Evolutionary conservation across 2,797 vertebrate genomes (phyloP).

Genomic region (Cryptoprocta ferox): DNA sequence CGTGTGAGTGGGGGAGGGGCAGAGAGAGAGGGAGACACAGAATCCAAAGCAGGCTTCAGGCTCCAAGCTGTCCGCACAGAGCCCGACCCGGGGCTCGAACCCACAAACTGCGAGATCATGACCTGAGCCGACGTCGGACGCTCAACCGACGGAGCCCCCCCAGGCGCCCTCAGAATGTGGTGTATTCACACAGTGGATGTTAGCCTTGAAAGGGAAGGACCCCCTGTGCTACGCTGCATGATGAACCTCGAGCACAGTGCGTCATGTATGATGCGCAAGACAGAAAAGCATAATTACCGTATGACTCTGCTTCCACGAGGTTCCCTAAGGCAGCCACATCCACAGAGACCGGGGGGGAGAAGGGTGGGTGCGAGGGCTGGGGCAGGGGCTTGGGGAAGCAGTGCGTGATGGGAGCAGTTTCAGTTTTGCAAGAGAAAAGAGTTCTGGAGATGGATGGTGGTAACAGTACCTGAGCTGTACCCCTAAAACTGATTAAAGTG

Average conservation of each 20-base stretch:
- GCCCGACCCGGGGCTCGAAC: too few relatives aligned
- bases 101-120: too few relatives aligned
- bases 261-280: too few relatives aligned
- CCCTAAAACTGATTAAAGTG: fast-evolving
- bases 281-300: fast-evolving
- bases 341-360: neutral
- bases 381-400: fast-evolving
- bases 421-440: neutral
- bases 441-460: fast-evolving
- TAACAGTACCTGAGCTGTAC: fast-evolving
- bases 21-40: too few relatives aligned
- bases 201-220: neutral
- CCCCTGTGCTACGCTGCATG: fast-evolving
- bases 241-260: fast-evolving
- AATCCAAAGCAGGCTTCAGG: too few relatives aligned
- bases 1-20: too few relatives aligned
- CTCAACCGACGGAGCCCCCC: too few relatives aligned
- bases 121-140: too few relatives aligned
- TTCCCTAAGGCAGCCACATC: fast-evolving
- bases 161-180: too few relatives aligned
- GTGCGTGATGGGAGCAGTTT: fast-evolving
- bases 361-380: neutral
- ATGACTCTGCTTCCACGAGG: fast-evolving
- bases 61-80: too few relatives aligned
- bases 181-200: fast-evolving